Evolutionary conservation across 2,113 vertebrate species (phyloP).

Genomic region (Phoxinus phoxinus): DNA sequence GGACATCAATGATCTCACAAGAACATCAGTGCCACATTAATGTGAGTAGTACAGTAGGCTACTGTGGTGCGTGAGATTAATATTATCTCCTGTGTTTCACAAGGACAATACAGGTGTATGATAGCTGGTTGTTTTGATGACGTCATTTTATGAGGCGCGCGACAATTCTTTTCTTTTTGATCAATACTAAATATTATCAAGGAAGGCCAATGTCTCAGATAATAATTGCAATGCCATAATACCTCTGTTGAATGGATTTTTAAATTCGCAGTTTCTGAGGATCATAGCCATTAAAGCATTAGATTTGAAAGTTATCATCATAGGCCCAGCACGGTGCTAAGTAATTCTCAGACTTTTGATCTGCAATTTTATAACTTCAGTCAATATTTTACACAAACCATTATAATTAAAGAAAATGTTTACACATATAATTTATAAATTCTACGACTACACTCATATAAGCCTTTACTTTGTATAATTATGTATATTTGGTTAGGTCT

Average conservation of each 20-base stretch:
- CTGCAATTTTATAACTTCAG: too few relatives aligned
- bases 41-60: neutral
- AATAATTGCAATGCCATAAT: neutral
- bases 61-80: neutral
- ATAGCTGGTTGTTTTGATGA: neutral
- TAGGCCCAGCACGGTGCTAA: too few relatives aligned
- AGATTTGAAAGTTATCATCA: too few relatives aligned
- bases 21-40: neutral
- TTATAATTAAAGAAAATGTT: too few relatives aligned
- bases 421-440: too few relatives aligned
- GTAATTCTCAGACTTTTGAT: too few relatives aligned
- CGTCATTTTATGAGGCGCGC: neutral
- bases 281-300: too few relatives aligned
- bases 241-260: neutral
- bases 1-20: neutral
- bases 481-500: too few relatives aligned
- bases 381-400: too few relatives aligned
- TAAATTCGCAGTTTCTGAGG: too few relatives aligned
- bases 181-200: neutral
- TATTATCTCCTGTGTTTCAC: neutral
- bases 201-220: neutral
- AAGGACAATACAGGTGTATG: neutral
- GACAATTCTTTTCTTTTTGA: neutral
- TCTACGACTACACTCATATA: too few relatives aligned
- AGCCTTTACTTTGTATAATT: too few relatives aligned